Evolutionary conservation across 2,888 invertebrate species (phyloP), one percentile per base, ranked within the genome.

Genomic region (Tinea pellionella): DNA sequence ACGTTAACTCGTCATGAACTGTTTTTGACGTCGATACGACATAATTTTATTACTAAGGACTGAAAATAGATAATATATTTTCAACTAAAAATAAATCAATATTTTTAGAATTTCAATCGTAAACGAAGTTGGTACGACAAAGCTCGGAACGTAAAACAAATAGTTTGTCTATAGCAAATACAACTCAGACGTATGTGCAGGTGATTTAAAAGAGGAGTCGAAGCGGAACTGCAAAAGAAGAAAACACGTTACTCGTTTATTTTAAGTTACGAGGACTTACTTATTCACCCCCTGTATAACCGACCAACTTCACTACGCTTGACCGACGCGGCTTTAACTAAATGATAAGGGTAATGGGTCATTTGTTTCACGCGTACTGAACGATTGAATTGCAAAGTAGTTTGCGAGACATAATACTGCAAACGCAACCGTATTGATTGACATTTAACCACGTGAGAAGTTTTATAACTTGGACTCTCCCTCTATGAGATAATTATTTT

Each of bases 361-460:
- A 79, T 77, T 78, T 77, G 73, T 74, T 74, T 47, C 72, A 69
- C 72, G 72, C 70, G 73, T 67, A 66, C 67, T 65, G 67, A 67
- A 70, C 73, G 73, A 82, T 81, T 80, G 80, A 79, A 81, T 79
- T 80, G 80, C 78, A 78, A 78, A 81, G 66, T 70, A 74, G 73
- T 72, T 73, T 24, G 71, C 63, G 62, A 75, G 59, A 59, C 67
- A 72, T 68, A 47, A 66, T 71, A 72, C 75, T 79, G 80, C 80
- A 81, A 81, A 82, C 75, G 75, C 67, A 71, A 72, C 70, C 69
- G 70, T 70, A 47, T 66, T 69, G 19, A 72, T 71, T 78, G 77
- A 69, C 74, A 75, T 78, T 77, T 77, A 74, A 59, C 59, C 16
- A 55, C 11, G 32, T 55, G 60, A 41, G 59, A 61, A 59, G 43